These are phyloP conservation scores for Anoplolepis gracilipes DNA, from an alignment of 1,140 invertebrate genomes.

Conservation along the genomic window DNA sequence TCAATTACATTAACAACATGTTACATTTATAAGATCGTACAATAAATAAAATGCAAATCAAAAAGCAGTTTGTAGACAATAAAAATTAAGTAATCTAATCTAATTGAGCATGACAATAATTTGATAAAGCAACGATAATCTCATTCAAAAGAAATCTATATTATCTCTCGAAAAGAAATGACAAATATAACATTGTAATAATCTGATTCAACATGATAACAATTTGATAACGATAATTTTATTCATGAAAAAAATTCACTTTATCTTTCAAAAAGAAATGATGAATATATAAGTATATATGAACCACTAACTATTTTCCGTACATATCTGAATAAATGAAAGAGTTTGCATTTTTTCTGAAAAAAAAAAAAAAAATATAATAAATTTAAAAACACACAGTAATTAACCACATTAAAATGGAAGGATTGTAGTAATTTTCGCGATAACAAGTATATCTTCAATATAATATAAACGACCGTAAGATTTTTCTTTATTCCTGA, in stretches of 20 bases:
- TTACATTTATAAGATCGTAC: no score
- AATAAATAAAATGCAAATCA: neutral
- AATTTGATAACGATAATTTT: neutral
- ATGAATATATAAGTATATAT: neutral
- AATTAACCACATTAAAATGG: neutral
- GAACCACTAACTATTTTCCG: neutral
- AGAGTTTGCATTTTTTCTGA: neutral
- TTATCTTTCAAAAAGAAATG: neutral
- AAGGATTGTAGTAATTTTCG: neutral
- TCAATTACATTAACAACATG: no score
- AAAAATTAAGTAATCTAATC: neutral
- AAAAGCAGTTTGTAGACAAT: neutral
- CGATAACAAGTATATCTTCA: neutral
- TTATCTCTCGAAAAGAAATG: neutral
- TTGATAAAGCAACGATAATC: neutral
- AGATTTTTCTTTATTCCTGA: neutral
- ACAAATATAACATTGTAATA: neutral
- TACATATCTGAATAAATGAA: neutral
- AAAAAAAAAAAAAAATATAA: neutral
- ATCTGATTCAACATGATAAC: neutral
- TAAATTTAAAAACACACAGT: neutral
- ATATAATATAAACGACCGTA: neutral
- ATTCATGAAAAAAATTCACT: neutral
- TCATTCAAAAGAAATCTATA: neutral
- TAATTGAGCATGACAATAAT: neutral